Base-by-base conservation (phyloP, 2,888 invertebrate species). In the Calliphora vomitoria region DNA sequence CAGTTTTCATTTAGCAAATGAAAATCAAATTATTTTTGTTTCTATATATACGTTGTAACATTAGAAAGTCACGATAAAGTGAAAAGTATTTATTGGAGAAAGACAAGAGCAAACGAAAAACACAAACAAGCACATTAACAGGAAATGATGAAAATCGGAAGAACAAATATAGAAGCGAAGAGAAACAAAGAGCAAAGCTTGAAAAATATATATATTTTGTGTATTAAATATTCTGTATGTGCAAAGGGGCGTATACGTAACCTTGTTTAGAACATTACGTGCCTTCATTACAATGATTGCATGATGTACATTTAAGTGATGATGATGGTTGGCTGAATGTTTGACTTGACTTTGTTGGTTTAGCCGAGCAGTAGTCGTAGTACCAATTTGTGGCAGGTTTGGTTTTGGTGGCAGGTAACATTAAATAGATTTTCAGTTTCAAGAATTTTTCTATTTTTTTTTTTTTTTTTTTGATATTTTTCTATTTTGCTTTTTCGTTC, bases 191-290 rank as follows among this genome's bases (percentile, higher is more conserved):
- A 76, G 55, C 41, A 35, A 38, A 72, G 41, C 18, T 55, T n/a
- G 44, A 44, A 68, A n/a, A 68, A 68, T 68, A 18, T 31, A 50
- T 50, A 6, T 50, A 5, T 50, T 81, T 38, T 76, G 66, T 53
- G 20, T 50, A 62, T 76, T 80, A 20, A 85, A 71, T 75, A 85
- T 85, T 81, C 71, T 69, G 58, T 62, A 53, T 69, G 69, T 85
- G 71, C 82, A 75, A 66, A 76, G 87, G 60, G 83, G 87, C 81
- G 83, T 87, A 84, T 71, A 81, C 72, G 75, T 87, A 87, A 87
- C 87, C 87, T 87, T 84, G 87, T 83, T 80, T 75, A 71, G 58
- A 81, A 81, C 76, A 72, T 87, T 83, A 87, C 76, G 87, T 87
- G 87, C 69, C 76, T 81, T 87, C 81, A 81, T 81, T 83, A 83